These are phyloP conservation scores for Phalloptychus januarius DNA, from an alignment of 2,797 vertebrate species.

Conservation along the genomic window DNA sequence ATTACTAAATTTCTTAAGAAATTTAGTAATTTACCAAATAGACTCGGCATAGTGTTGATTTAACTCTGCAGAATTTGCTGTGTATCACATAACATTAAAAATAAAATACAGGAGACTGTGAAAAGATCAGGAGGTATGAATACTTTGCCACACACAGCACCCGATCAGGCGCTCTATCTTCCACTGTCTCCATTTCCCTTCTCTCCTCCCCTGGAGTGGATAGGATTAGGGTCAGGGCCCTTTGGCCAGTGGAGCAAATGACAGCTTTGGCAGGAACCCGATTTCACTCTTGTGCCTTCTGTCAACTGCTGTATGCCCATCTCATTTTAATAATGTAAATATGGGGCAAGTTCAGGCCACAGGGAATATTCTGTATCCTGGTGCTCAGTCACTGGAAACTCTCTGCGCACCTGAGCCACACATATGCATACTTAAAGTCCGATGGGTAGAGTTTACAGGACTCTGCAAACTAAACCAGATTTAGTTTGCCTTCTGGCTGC, in stretches of 20 bases:
- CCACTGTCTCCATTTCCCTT: conserved; percentile 50
- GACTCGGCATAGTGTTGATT: too few species aligned
- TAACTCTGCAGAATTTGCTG: too few species aligned
- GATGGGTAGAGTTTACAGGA: background rate
- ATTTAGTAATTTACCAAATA: too few species aligned
- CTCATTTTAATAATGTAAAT: conserved; percentile 85
- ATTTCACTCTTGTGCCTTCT: conserved; percentile 76
- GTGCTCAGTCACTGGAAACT: conserved; percentile 72
- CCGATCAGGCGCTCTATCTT: conserved; percentile 14
- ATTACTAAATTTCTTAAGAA: too few species aligned
- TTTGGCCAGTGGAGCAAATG: conserved; percentile 80
- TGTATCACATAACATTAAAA: background rate
- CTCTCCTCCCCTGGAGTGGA: conserved; percentile 74
- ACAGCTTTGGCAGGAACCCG: conserved; percentile 81
- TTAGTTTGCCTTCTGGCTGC: conserved; percentile 5
- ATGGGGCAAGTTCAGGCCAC: conserved; percentile 67
- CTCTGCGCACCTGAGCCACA: conserved; percentile 54
- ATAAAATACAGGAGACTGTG: background rate
- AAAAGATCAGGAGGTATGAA: background rate
- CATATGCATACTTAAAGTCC: conserved; percentile 24
- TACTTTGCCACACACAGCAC: conserved; percentile 8
- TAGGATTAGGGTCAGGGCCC: conserved; percentile 79
- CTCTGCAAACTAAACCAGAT: conserved; percentile 17
- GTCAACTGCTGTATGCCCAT: conserved; percentile 75
- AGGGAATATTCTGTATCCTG: conserved; percentile 66